phyloP scores from a whole-genome alignment of 2,113 vertebrate genomes.

The Phycodurus eques region DNA sequence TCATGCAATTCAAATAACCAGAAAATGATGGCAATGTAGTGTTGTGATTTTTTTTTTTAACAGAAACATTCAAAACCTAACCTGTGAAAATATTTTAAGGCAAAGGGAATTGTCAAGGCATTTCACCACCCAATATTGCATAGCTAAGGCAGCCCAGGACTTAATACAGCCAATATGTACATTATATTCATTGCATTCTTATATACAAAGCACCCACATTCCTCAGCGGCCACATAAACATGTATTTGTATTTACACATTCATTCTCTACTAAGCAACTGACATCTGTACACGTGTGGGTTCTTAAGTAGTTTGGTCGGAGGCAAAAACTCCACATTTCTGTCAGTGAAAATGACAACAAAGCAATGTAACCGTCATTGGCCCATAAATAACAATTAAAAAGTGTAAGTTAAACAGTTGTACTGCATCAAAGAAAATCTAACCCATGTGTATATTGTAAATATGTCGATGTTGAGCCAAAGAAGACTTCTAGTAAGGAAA shows the following conservation, averaged over 20 bases:
- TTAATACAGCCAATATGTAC: constrained; percentile 60
- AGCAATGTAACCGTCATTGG: constrained; percentile 29
- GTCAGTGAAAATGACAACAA: constrained; percentile 60
- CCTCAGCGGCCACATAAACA: constrained; percentile 34
- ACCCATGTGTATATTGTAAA: constrained; percentile 26
- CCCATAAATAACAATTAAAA: constrained; percentile 25
- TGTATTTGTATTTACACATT: constrained; percentile 60
- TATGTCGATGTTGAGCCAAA: constrained; percentile 22
- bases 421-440: constrained; percentile 47
- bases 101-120: constrained; percentile 75
- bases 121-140: constrained; percentile 73
- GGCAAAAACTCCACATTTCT: constrained; percentile 37
- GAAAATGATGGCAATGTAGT: constrained; percentile 36
- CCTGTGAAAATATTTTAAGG: constrained; percentile 66
- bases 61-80: constrained; percentile 56
- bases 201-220: constrained; percentile 53
- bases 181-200: constrained; percentile 49
- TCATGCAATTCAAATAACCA: constrained; percentile 19
- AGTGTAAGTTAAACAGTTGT: constrained; percentile 25
- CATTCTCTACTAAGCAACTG: constrained; percentile 30
- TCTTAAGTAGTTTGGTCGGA: constrained; percentile 39
- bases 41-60: constrained; percentile 16
- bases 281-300: constrained; percentile 23
- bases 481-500: constrained; percentile 17
- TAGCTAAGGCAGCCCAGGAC: constrained; percentile 73